These are phyloP conservation scores for Onychomys arenicola DNA, from an alignment of 2,797 vertebrate species.

Conservation along the genomic window DNA sequence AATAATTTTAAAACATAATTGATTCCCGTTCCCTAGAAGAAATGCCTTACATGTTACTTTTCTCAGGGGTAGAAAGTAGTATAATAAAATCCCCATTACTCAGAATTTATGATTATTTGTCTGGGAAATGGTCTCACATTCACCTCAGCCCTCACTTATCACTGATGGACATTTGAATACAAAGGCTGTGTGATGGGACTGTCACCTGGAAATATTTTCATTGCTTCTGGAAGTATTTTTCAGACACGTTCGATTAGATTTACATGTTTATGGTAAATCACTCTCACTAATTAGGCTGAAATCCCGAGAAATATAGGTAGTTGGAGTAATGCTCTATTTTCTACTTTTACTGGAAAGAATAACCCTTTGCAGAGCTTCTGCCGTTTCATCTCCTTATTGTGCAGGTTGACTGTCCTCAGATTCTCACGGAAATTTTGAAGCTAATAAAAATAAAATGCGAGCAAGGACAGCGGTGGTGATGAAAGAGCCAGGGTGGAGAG, in stretches of 20 bases:
- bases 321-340: neutral
- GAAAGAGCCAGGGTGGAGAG: neutral
- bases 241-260: neutral
- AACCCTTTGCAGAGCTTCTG: slow-evolving; percentile 17
- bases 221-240: slow-evolving; percentile 42
- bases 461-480: neutral
- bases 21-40: slow-evolving; percentile 59
- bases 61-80: neutral
- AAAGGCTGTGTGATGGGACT: slow-evolving; percentile 1
- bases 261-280: neutral
- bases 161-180: slow-evolving; percentile 36
- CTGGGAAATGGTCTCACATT: slow-evolving; percentile 24
- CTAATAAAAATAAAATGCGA: slow-evolving; percentile 20
- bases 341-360: neutral
- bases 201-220: slow-evolving; percentile 56
- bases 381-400: slow-evolving; percentile 1
- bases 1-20: slow-evolving; percentile 52
- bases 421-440: slow-evolving; percentile 16
- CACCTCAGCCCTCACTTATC: slow-evolving; percentile 39
- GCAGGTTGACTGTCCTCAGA: neutral
- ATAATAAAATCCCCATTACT: slow-evolving; percentile 54
- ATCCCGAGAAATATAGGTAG: slow-evolving; percentile 22
- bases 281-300: neutral
- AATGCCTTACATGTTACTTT: slow-evolving; percentile 56
- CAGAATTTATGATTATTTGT: slow-evolving; percentile 64